Conservation (phyloP, 1,140 invertebrate genomes). For the Sitobion miscanthi region DNA sequence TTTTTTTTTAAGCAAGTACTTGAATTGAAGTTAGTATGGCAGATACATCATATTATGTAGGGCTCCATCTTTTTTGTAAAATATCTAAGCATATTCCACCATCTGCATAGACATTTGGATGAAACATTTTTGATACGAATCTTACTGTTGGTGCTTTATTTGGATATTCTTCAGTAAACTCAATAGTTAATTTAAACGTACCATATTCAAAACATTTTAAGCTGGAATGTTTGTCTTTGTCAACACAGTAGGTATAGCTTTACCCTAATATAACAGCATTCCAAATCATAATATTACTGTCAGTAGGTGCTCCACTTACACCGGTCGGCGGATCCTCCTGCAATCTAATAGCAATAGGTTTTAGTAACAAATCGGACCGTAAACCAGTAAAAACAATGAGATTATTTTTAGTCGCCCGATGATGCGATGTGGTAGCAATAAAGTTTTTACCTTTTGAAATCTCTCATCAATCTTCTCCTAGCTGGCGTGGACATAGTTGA, state of each 20-base stretch:
- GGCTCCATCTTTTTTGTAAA: slow-evolving; percentile 99
- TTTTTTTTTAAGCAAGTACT: background rate
- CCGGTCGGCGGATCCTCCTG: slow-evolving; percentile 99
- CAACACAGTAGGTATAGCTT: background rate
- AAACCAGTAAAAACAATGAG: background rate
- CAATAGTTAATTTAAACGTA: slow-evolving; percentile 98
- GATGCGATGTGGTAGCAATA: background rate
- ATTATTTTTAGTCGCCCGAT: background rate
- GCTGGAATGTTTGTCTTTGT: background rate
- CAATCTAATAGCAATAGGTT: slow-evolving; percentile 66
- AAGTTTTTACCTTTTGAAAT: slow-evolving; percentile 79
- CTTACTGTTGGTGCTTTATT: slow-evolving; percentile 99
- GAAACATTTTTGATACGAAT: slow-evolving; percentile 99
- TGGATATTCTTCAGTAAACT: slow-evolving; percentile 99
- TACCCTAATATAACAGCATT: slow-evolving; percentile 97
- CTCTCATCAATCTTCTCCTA: slow-evolving; percentile 94
- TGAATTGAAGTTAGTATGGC: slow-evolving; percentile 91
- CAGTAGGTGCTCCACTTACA: slow-evolving; percentile 97
- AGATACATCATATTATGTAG: slow-evolving; percentile 96
- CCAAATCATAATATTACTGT: slow-evolving; percentile 99
- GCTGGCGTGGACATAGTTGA: slow-evolving; percentile 92
- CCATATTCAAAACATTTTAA: slow-evolving; percentile 84
- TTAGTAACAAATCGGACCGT: background rate
- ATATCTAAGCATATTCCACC: slow-evolving; percentile 99
- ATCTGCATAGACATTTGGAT: slow-evolving; percentile 99